Base-by-base conservation (phyloP, 2,797 vertebrate genomes). In the Helarctos malayanus region DNA sequence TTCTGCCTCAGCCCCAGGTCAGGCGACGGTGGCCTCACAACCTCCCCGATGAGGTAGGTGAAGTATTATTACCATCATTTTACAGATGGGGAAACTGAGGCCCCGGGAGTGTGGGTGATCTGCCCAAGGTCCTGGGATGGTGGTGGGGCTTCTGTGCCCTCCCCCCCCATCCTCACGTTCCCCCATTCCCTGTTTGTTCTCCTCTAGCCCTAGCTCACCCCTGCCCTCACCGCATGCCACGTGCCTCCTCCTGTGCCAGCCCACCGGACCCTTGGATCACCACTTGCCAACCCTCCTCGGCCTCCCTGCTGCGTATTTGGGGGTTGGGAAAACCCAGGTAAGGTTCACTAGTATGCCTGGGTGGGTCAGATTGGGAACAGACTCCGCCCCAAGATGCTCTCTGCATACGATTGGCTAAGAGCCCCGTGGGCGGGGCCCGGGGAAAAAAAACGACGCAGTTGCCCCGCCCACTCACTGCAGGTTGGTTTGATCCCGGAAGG, bases 61-160 rank as follows among this genome's bases (percentile, higher is more conserved):
- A 98, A 98, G 96, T 94, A 95, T 97, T 97, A 97, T 98, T 97
- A 98, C 97, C 98, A 97, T 94, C 96, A 68, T 91, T 98, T 94
- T 91, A 92, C 92, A 96, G 95, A 89, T 90, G 87, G 94, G 89
- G 96, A 98, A 98, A 97, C 93, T 96, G 96, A 98, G 96, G 95
- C 96, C 93, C 94, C 65, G 93, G 90, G 92, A 96, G 89, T 75
- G 92, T 94, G 85, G 89, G 88, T 89, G 96, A 93, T 49, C 91
- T 78, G 83, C 89, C 95, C 93, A 84, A 91, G 94, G 92, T 97
- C 94, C 91, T 88, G 83, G 95, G 80, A 81, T 2, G 21, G 75
- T 68, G 47, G 92, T 86, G 73, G 85, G 94, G 85, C 80, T 90
- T 65, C 14, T 1, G 83, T 32, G 84, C 83, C 79, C 94, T 83